Evolutionary conservation across 2,888 invertebrate species (phyloP).

Genomic region (Drosophila anceps): DNA sequence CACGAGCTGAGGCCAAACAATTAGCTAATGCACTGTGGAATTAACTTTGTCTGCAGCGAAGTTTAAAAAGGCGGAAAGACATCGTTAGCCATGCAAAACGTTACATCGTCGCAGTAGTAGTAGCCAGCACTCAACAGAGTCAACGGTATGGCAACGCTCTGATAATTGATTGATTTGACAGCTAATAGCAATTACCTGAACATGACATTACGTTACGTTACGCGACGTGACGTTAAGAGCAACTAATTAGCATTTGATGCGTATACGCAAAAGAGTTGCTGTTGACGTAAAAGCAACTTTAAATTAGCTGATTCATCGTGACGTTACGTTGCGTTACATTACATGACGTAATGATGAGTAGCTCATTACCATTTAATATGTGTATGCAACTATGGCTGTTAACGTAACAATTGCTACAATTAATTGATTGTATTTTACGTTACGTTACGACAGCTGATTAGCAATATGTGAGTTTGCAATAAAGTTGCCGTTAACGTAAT

Average conservation of each 20-base stretch:
- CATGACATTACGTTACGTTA: not conserved
- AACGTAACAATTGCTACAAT: too few species aligned
- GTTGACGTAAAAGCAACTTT: not conserved
- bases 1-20: constrained; percentile 54
- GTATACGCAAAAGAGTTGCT: not conserved
- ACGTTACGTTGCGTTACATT: too few species aligned
- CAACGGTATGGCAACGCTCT: constrained; percentile 17
- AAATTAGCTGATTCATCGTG: too few species aligned
- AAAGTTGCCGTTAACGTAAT: too few species aligned
- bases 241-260: not conserved
- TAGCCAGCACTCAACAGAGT: constrained; percentile 12
- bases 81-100: constrained; percentile 45
- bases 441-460: too few species aligned
- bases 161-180: constrained; percentile 35
- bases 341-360: too few species aligned
- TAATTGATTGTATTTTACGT: too few species aligned
- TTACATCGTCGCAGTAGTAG: constrained; percentile 9
- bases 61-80: constrained; percentile 43
- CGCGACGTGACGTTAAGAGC: not conserved
- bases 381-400: too few species aligned
- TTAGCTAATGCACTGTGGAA: constrained; percentile 58
- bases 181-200: not conserved
- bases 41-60: constrained; percentile 28
- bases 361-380: too few species aligned
- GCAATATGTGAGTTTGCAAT: too few species aligned